Evolutionary conservation across 2,888 invertebrate genomes (phyloP), one percentile per base, ranked within the genome.

Genomic region (Plagiodera versicolora): DNA sequence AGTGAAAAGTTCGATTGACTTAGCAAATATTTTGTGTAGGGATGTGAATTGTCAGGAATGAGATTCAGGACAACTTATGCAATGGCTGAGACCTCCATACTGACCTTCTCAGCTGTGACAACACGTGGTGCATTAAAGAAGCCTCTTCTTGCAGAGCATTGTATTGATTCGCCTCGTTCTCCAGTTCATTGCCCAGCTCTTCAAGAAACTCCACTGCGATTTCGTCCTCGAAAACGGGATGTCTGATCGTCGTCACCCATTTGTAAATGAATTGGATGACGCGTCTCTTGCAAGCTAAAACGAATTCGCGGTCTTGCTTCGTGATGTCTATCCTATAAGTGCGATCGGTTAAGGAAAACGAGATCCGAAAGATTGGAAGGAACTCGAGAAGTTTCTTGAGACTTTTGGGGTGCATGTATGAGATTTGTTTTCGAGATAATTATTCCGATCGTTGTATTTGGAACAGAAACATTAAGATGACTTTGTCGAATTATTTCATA

Each of bases 231-330:
- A 89, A 89, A 65, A 92, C 90, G 1, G 89, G 88, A 72, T 89
- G 86, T 4, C 89, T 83, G 52, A 90, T 86, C 2, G 90, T 86
- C 67, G 84, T 83, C 46, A 88, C 86, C 92, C 92, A 92, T 70
- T 87, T 85, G 71, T 89, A 87, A 54, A 91, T 86, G 80, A 93
- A 93, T 69, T 89, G 87, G 48, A 92, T 86, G 11, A 92, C 91
- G 63, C 90, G 85, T 70, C 88, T 83, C 77, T 91, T 90, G 74
- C 88, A 89, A 58, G 86, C 85, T 66, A 88, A 77, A 47, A 87
- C 82, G 74, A 87, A 89, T 70, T 89, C 88, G 62, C 84, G 81
- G 75, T 89, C 89, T 75, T 88, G 84, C 58, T 83, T 84, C 45
- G 84, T 80, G 18, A 82, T 80, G 67, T 81, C 84, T 73, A 84